Percentiles rank a stretch among this genome's conserved stretches.
These are phyloP conservation scores for Trichopoda pennipes DNA, from an alignment of 2,888 invertebrate genomes.

Conservation along the genomic window DNA sequence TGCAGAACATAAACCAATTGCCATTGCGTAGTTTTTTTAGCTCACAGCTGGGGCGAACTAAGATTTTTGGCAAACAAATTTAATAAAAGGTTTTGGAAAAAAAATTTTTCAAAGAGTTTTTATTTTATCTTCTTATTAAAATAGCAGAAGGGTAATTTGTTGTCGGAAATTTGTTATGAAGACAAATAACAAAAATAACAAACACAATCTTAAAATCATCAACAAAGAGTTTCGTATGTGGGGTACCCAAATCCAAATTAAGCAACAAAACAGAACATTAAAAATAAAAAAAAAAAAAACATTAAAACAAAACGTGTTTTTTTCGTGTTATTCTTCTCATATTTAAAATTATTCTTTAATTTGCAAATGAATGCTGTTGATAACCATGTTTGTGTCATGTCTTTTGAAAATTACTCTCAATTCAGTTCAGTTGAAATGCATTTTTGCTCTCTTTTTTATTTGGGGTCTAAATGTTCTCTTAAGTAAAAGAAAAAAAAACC, in stretches of 20 bases:
- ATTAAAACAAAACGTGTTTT: constrained; percentile 39
- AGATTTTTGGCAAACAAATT: no score
- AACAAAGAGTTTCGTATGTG: neutral
- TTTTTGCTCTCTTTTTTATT: neutral
- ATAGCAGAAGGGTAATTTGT: no score
- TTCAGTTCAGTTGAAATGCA: constrained; percentile 7
- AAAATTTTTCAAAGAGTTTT: no score
- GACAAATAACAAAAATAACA: no score
- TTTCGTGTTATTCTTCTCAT: constrained; percentile 1
- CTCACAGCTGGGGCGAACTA: no score
- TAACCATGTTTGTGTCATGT: neutral
- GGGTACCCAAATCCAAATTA: constrained; percentile 1
- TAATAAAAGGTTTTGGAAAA: no score
- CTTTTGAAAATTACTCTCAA: neutral
- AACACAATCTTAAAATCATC: no score
- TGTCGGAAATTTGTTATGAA: no score
- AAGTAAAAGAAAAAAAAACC: constrained; percentile 14
- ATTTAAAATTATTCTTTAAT: constrained; percentile 47
- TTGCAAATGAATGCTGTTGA: constrained; percentile 12
- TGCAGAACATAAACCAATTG: no score
- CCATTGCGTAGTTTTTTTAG: no score
- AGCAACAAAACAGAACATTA: neutral
- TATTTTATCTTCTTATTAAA: no score
- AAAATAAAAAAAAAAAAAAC: no score
- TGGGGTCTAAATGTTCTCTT: neutral